Conservation (phyloP, 2,888 invertebrate genomes). For the Periphyllus acericola region DNA sequence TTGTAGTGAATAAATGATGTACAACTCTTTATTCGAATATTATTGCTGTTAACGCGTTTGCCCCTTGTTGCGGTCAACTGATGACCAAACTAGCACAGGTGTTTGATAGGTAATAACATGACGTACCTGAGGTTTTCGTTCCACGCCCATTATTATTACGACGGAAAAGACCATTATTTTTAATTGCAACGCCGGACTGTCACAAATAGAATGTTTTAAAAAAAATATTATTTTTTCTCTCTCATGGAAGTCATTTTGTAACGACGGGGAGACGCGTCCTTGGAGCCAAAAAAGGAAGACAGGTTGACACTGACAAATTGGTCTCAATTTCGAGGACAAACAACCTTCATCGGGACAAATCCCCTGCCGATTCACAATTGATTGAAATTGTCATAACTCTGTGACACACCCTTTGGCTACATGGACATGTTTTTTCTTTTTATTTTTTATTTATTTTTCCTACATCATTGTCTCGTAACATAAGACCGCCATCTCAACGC, state of each 20-base stretch:
- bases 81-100: slow-evolving; percentile 32
- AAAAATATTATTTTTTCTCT: not conserved
- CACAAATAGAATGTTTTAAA: slow-evolving; percentile 40
- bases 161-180: slow-evolving; percentile 41
- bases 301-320: slow-evolving; percentile 62
- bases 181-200: slow-evolving; percentile 39
- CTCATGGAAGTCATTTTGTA: slow-evolving; percentile 11
- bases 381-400: slow-evolving; percentile 61
- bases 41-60: not conserved
- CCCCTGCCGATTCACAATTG: slow-evolving; percentile 61
- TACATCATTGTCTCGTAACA: slow-evolving; percentile 49
- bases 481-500: slow-evolving; percentile 17
- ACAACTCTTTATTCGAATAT: not conserved
- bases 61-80: slow-evolving; percentile 19
- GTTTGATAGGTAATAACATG: slow-evolving; percentile 32
- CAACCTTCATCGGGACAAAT: slow-evolving; percentile 56
- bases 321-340: slow-evolving; percentile 60
- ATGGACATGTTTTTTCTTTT: slow-evolving; percentile 10
- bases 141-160: slow-evolving; percentile 28
- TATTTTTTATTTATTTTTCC: slow-evolving; percentile 34
- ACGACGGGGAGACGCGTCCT: slow-evolving; percentile 41
- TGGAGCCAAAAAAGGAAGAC: slow-evolving; percentile 46
- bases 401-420: slow-evolving; percentile 57
- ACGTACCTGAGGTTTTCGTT: slow-evolving; percentile 27
- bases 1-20: too few species aligned